These are phyloP conservation scores for Clivina fossor DNA, from an alignment of 2,888 invertebrate genomes.

Conservation along the genomic window DNA sequence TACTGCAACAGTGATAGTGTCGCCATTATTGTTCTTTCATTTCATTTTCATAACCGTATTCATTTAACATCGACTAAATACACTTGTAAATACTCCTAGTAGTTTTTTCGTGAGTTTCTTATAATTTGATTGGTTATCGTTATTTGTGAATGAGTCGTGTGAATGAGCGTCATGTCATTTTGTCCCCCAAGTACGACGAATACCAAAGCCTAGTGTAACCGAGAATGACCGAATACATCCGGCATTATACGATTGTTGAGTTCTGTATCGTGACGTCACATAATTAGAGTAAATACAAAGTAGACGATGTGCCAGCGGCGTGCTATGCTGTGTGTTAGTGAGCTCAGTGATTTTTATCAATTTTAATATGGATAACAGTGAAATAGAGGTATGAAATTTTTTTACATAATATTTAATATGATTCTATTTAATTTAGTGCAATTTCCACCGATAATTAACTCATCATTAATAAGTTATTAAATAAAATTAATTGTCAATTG, in stretches of 20 bases:
- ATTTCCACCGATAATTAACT: conserved; percentile 40
- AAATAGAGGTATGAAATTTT: conserved; percentile 53
- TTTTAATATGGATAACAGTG: conserved; percentile 54
- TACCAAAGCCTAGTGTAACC: conserved; percentile 48
- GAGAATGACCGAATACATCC: conserved; percentile 42
- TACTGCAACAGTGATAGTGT: background rate
- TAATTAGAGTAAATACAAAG: conserved; percentile 72
- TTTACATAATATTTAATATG: conserved; percentile 38
- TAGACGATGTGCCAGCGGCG: conserved; percentile 66
- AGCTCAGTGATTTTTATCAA: conserved; percentile 46
- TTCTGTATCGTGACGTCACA: conserved; percentile 65
- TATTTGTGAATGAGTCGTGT: too few species aligned
- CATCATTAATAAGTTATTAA: conserved; percentile 39
- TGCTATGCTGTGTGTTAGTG: conserved; percentile 52
- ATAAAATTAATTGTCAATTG: conserved; percentile 46
- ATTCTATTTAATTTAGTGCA: conserved; percentile 39
- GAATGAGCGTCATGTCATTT: too few species aligned
- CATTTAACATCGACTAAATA: too few species aligned
- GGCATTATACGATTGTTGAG: conserved; percentile 48
- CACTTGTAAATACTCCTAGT: too few species aligned
- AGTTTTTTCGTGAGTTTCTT: too few species aligned
- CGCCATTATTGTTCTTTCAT: conserved; percentile 30
- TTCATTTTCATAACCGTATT: too few species aligned
- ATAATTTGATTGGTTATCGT: too few species aligned
- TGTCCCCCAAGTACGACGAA: conserved; percentile 12